phyloP scores from a whole-genome alignment of 2,113 vertebrate genomes.

The Mobula birostris region DNA sequence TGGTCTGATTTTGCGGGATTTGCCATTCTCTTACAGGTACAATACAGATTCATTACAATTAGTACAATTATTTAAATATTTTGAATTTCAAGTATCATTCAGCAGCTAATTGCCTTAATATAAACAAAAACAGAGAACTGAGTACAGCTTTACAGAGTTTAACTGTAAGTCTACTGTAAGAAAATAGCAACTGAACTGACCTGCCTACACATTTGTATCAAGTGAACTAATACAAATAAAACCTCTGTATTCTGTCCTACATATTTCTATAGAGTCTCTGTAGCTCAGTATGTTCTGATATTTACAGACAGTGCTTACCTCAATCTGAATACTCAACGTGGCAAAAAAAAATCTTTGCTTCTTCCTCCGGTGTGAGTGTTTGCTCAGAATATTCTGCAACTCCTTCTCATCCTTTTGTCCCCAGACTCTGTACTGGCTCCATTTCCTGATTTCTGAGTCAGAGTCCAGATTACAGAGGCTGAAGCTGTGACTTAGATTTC shows the following conservation, averaged over 20 bases:
- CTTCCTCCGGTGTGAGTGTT: not conserved
- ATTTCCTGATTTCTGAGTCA: not conserved
- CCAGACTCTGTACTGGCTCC: not conserved
- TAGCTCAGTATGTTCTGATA: too few species aligned
- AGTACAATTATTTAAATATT: not conserved
- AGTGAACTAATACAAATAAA: not conserved
- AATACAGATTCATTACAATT: not conserved
- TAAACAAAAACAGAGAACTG: not conserved
- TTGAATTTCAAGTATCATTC: not conserved
- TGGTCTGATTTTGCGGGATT: not conserved
- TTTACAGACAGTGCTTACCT: conserved; percentile 14
- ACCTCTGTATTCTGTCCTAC: not conserved
- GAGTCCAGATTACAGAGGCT: not conserved
- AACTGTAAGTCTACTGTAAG: not conserved
- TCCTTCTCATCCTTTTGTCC: not conserved
- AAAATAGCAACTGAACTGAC: not conserved
- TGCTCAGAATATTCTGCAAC: not conserved
- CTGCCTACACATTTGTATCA: not conserved
- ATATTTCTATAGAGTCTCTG: not conserved
- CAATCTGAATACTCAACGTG: not conserved
- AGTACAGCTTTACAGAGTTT: not conserved
- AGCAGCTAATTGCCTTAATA: too few species aligned
- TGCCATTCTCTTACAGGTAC: not conserved
- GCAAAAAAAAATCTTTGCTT: not conserved
- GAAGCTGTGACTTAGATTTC: not conserved